Percentiles rank a stretch among this genome's conserved stretches.
These are phyloP conservation scores for Rhinichthys osculus DNA, from an alignment of 2,797 vertebrate genomes.

Conservation along the genomic window DNA sequence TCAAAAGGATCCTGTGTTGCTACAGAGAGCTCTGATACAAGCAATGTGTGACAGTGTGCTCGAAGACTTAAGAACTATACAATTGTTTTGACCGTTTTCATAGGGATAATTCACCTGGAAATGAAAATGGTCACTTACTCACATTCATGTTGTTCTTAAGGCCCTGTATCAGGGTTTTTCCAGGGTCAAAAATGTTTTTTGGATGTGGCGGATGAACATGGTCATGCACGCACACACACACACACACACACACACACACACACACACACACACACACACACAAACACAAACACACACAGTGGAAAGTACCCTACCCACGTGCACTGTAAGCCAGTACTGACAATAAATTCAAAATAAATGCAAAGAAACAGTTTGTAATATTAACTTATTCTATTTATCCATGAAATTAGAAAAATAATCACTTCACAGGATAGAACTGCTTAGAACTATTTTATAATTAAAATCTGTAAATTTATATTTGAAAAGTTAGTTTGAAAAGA, in stretches of 20 bases:
- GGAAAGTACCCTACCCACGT: background rate
- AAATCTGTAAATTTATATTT: background rate
- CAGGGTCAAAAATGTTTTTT: background rate
- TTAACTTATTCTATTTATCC: background rate
- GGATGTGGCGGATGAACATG: background rate
- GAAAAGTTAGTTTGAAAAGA: background rate
- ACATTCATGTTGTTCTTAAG: background rate
- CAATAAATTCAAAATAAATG: background rate
- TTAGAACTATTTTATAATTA: background rate
- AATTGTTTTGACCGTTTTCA: background rate
- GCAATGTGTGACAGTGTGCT: conserved; percentile 60
- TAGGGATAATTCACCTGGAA: background rate
- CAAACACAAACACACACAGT: background rate
- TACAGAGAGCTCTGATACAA: conserved; percentile 73
- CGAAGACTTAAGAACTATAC: conserved; percentile 2
- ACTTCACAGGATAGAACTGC: background rate
- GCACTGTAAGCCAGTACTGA: background rate
- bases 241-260: too few species aligned
- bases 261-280: too few species aligned
- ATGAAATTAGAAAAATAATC: background rate
- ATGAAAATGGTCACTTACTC: background rate
- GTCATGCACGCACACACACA: background rate
- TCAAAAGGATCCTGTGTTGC: conserved; percentile 80
- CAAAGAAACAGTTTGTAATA: background rate
- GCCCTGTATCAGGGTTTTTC: background rate